A percentile compares a stretch with the other conserved stretches of the same genome.
Conservation (phyloP, 1,140 invertebrate genomes). For the Cataglyphis hispanica region DNA sequence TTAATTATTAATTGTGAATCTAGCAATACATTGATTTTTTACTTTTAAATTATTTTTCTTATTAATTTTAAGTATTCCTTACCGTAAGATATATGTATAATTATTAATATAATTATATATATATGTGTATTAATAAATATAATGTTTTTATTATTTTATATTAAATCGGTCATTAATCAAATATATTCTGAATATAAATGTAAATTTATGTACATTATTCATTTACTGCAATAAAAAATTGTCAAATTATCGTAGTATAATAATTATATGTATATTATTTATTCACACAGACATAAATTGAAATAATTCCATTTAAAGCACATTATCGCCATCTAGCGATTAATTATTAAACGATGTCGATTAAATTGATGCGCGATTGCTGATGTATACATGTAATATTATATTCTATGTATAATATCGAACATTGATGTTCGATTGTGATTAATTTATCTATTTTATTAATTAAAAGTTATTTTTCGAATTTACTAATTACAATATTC, state of each 20-base stretch:
- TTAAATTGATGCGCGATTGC: no score
- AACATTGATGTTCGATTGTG: no score
- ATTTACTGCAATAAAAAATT: neutral
- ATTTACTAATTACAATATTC: no score
- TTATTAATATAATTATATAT: neutral
- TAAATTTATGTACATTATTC: no score
- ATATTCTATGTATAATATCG: no score
- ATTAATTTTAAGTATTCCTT: neutral
- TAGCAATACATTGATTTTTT: neutral
- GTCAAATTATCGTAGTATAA: neutral
- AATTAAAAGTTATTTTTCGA: no score
- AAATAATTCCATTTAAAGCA: neutral
- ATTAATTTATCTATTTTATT: no score
- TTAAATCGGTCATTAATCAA: neutral
- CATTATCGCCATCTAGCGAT: constrained; percentile 4
- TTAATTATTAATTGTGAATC: neutral
- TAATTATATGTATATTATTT: neutral
- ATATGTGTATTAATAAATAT: neutral
- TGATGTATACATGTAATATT: no score
- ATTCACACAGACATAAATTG: neutral
- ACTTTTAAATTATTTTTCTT: neutral
- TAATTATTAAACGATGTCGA: neutral
- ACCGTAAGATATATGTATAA: neutral
- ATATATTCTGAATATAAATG: no score
- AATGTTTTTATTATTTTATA: neutral